Conservation (phyloP, 1,140 invertebrate genomes). For the Phenacoccus solenopsis region DNA sequence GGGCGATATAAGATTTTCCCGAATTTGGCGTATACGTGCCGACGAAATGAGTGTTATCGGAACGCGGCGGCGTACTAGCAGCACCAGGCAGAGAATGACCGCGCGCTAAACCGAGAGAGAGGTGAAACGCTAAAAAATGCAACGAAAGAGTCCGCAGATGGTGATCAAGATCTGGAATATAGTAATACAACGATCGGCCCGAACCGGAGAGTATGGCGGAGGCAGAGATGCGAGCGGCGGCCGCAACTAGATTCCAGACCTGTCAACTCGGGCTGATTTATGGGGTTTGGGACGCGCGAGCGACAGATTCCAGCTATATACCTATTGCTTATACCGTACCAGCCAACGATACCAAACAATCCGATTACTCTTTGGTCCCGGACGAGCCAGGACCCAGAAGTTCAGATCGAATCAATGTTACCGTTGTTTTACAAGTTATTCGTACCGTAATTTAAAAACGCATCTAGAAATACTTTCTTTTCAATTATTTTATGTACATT, state of each 20-base stretch:
- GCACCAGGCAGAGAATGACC: too few relatives aligned
- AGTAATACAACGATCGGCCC: background rate
- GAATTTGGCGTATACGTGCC: too few relatives aligned
- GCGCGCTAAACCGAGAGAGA: background rate
- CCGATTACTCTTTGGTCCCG: constrained; percentile 10
- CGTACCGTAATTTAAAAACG: background rate
- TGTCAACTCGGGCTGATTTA: constrained; percentile 26
- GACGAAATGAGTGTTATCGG: too few relatives aligned
- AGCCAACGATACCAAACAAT: background rate
- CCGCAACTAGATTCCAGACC: constrained; percentile 13
- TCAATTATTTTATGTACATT: too few relatives aligned
- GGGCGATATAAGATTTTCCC: too few relatives aligned
- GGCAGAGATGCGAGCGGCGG: constrained; percentile 6
- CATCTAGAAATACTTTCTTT: too few relatives aligned
- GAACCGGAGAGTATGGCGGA: background rate
- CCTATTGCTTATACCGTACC: background rate
- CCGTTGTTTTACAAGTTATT: constrained; percentile 1
- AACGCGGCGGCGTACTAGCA: too few relatives aligned
- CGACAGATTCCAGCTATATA: constrained; percentile 27
- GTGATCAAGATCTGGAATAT: constrained; percentile 15
- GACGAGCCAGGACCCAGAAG: background rate
- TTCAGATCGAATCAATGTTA: constrained; percentile 2
- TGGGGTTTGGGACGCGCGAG: constrained; percentile 25
- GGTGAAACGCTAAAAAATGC: background rate
- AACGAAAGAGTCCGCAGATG: constrained; percentile 14